Evolutionary conservation across 2,113 vertebrate genomes (phyloP).

Genomic region (Gallinago jamesoni): DNA sequence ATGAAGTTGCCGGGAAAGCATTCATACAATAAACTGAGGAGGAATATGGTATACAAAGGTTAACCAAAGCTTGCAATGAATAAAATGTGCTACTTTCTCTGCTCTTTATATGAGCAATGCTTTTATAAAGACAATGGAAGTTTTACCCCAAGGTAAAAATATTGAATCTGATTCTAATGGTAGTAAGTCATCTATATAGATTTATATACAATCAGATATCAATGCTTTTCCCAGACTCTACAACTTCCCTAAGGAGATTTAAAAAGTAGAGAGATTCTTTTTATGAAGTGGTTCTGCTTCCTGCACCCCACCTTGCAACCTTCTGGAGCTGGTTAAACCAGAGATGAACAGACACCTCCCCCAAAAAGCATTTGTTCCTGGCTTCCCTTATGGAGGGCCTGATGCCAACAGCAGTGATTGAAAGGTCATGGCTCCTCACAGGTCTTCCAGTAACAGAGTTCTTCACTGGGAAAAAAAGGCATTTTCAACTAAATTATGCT

Average conservation of each 20-base stretch:
- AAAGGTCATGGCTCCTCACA: neutral
- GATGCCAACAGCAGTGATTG: neutral
- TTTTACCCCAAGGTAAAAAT: neutral
- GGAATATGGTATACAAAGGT: neutral
- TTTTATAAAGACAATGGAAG: neutral
- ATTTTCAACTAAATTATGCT: neutral
- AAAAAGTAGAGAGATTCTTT: neutral
- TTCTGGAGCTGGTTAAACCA: neutral
- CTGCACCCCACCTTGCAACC: neutral
- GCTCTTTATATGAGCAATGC: neutral
- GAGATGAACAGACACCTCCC: neutral
- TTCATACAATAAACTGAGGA: neutral
- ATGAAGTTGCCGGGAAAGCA: neutral
- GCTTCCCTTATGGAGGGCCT: neutral
- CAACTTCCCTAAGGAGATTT: neutral
- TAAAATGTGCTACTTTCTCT: neutral
- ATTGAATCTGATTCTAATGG: neutral
- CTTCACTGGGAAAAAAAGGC: neutral
- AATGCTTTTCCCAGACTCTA: neutral
- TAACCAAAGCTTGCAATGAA: neutral
- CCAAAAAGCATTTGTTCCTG: neutral
- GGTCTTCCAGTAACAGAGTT: neutral
- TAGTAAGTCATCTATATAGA: neutral
- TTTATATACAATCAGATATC: neutral
- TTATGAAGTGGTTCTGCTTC: neutral